Percentiles rank a stretch among this genome's conserved stretches.
Evolutionary conservation across 2,113 vertebrate species (phyloP).

Genomic region (Vulpes lagopus): DNA sequence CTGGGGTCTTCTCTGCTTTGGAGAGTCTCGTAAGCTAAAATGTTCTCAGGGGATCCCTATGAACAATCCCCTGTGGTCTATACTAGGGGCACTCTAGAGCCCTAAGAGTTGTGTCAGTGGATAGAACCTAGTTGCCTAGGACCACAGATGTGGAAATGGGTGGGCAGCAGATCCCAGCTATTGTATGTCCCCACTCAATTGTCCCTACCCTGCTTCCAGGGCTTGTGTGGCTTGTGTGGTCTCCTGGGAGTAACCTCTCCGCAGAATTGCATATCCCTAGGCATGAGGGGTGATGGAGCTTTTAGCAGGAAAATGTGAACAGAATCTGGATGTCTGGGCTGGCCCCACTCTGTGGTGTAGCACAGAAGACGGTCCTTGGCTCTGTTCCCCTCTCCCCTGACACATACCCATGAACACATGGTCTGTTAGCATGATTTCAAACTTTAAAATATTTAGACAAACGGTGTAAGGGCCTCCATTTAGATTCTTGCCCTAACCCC

Average conservation of each 20-base stretch:
- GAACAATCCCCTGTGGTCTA: background rate
- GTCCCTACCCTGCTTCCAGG: background rate
- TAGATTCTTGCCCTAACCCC: background rate
- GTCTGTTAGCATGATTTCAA: slow-evolving; percentile 16
- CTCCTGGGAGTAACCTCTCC: background rate
- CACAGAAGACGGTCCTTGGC: background rate
- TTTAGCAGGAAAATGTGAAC: background rate
- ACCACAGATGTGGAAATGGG: background rate
- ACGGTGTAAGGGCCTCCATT: background rate
- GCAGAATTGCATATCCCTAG: background rate
- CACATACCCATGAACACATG: background rate
- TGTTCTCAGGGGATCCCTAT: background rate
- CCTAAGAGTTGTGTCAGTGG: background rate
- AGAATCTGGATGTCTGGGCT: background rate
- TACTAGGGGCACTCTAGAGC: background rate
- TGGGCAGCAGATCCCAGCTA: background rate
- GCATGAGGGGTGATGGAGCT: background rate
- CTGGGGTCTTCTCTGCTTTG: slow-evolving; percentile 33
- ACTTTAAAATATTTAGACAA: slow-evolving; percentile 41
- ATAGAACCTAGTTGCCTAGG: background rate
- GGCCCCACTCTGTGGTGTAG: background rate
- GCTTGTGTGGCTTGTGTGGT: background rate
- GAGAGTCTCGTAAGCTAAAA: slow-evolving; percentile 19
- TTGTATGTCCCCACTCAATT: background rate
- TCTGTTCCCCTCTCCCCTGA: background rate